Evolutionary conservation across 2,888 invertebrate species (phyloP), one percentile per base, ranked within the genome.

Genomic region (Chrysodeixis includens): DNA sequence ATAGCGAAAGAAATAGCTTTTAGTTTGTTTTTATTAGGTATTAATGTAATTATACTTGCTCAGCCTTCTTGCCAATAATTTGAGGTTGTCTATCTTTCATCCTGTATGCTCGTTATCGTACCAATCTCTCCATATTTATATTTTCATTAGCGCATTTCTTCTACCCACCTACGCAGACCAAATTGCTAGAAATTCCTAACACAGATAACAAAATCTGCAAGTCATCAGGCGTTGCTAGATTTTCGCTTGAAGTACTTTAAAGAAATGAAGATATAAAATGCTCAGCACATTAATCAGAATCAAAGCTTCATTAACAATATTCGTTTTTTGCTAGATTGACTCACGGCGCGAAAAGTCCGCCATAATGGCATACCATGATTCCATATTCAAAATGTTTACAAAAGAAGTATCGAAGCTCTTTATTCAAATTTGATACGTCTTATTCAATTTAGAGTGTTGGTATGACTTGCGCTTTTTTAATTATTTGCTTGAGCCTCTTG

Each of bases 391-490:
- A 40, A 40, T 40, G 46, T 20, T 20, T 49, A 49, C 46, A 49
- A 49, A 49, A 5, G 20, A 2, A 16, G 9, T 9, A 14, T 32
- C 7, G 3, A 44, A 18, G 26, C 12, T 18, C 57, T 16, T 8
- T 56, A 58, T 56, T 68, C 52, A 60, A 49, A 60, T 22, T 46
- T 46, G 57, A 62, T 60, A 44, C 35, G 53, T 53, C 46, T 44
- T 56, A 58, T 61, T 66, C 32, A 57, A 22, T 49, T 54, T 49
- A 35, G 5, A 22, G 30, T 51, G 12, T 20, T 5, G 53, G 14
- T 35, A 12, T 72, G 51, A 72, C 54, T 62, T 32, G 56, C 59
- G 35, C 1, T 18, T 68, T 20, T n/a, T 62, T 62, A 7, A 54
- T 68, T 40, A 54, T 67, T 22, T 0, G 18, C 32, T 49, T 22